phyloP scores from a whole-genome alignment of 1,140 invertebrate species.

The Vanessa tameamea region DNA sequence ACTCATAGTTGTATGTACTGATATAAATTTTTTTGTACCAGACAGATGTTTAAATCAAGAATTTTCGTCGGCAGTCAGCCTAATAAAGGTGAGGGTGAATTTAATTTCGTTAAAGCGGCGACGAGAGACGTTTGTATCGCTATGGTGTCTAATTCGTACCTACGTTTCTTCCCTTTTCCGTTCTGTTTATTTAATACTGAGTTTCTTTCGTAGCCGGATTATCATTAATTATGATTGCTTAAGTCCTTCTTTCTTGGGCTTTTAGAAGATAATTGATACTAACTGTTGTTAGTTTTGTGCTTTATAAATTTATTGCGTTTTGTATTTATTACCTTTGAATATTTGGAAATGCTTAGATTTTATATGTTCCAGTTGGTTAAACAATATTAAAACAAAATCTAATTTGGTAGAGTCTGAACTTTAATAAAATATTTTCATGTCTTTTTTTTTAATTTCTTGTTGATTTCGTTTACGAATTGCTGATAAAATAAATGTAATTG shows the following conservation, averaged over 20 bases:
- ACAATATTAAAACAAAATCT: too few relatives aligned
- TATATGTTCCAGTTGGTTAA: too few relatives aligned
- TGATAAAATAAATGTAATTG: too few relatives aligned
- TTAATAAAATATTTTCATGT: too few relatives aligned
- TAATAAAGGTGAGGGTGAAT: slow-evolving; percentile 4
- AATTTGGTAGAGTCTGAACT: too few relatives aligned
- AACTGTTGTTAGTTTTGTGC: background rate
- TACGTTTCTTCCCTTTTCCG: background rate
- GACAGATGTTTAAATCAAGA: background rate
- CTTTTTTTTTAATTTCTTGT: too few relatives aligned
- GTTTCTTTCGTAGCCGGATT: background rate
- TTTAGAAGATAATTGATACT: background rate
- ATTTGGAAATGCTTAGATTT: too few relatives aligned
- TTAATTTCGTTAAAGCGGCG: slow-evolving; percentile 5
- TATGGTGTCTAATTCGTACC: background rate
- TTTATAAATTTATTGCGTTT: background rate
- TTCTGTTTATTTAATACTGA: background rate
- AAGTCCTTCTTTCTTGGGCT: background rate
- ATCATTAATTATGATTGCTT: slow-evolving; percentile 2
- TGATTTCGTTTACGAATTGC: too few relatives aligned
- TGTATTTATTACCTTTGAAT: background rate
- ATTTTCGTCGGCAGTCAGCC: background rate
- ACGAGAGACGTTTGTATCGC: slow-evolving; percentile 1
- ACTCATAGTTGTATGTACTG: too few relatives aligned
- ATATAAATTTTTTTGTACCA: background rate